Percentiles rank a stretch among this genome's conserved stretches.
phyloP scores from a whole-genome alignment of 1,140 invertebrate species.

The Chironomus tepperi region DNA sequence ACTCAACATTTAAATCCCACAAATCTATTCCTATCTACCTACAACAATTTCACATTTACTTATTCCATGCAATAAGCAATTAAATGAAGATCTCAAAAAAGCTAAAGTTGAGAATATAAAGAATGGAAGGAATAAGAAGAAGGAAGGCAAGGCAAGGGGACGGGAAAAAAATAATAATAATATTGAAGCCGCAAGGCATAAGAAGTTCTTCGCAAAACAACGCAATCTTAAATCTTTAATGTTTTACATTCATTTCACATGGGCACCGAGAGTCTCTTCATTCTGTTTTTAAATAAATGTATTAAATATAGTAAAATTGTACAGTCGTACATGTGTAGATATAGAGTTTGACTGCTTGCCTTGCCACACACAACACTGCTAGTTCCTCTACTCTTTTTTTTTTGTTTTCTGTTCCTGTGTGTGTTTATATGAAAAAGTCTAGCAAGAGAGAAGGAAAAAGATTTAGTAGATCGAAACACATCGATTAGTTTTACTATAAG shows the following conservation, averaged over 20 bases:
- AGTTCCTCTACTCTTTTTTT: too few species aligned
- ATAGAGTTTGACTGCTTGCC: background rate
- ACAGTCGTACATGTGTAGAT: background rate
- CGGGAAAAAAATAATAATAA: background rate
- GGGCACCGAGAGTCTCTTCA: background rate
- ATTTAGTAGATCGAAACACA: slow-evolving; percentile 2
- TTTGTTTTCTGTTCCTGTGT: too few species aligned
- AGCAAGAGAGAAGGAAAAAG: background rate
- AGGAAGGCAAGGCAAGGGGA: too few species aligned
- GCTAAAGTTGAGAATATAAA: too few species aligned
- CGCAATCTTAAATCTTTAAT: slow-evolving; percentile 14
- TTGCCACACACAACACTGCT: background rate
- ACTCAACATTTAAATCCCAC: background rate
- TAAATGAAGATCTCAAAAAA: slow-evolving; percentile 5
- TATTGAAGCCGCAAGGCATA: slow-evolving; percentile 11
- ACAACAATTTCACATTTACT: background rate
- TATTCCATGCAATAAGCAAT: slow-evolving; percentile 10
- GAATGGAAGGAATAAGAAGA: too few species aligned
- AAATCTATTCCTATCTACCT: background rate
- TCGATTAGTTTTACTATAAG: background rate
- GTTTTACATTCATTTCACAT: slow-evolving; percentile 14
- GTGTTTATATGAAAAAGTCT: too few species aligned
- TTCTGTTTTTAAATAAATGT: background rate
- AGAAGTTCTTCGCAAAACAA: background rate
- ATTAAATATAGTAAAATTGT: background rate